Base-by-base conservation (phyloP, 2,113 vertebrate species). In the Zeus faber region DNA sequence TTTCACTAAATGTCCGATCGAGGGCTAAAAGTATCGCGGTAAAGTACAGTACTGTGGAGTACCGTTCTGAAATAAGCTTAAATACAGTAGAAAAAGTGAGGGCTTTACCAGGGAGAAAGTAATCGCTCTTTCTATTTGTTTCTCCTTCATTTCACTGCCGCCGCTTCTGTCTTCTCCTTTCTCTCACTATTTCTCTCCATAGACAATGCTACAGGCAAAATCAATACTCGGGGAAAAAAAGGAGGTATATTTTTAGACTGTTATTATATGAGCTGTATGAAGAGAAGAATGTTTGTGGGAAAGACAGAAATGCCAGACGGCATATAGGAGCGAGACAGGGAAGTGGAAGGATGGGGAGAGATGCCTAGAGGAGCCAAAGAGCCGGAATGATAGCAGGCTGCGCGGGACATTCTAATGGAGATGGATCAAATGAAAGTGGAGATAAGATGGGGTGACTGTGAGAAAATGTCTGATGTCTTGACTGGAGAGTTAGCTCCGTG, bases 121-220 rank as follows among this genome's bases (percentile, higher is more conserved):
- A 59, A 73, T 81, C 71, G 55, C n/a, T 75, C 79, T 80, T 84
- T 68, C 70, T 72, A 70, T 62, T 80, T 67, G 67, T 77, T 85
- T 74, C 72, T 76, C 69, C 72, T 74, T 81, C 65, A 73, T 67
- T 64, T 72, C 64, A 64, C 70, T 77, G 70, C 65, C 63, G 58
- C 64, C 24, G 73, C 52, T 55, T 61, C 80, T 39, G 47, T 65
- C 69, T 74, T 50, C 60, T 45, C 17, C 69, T 64, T 70, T 33
- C 58, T 43, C 56, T 44, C 44, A n/a, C 70, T 60, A 47, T 44
- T 72, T 70, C 78, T 74, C 73, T 82, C 77, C 76, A 86, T 85
- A 89, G 87, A 91, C 87, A 90, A 88, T 88, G 90, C 86, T 89
- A 83, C 68, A 53, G 89, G 88, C 89, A 86, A 89, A 91, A 91